Conservation (phyloP, 1,140 invertebrate genomes). For the Drosophila repleta region DNA sequence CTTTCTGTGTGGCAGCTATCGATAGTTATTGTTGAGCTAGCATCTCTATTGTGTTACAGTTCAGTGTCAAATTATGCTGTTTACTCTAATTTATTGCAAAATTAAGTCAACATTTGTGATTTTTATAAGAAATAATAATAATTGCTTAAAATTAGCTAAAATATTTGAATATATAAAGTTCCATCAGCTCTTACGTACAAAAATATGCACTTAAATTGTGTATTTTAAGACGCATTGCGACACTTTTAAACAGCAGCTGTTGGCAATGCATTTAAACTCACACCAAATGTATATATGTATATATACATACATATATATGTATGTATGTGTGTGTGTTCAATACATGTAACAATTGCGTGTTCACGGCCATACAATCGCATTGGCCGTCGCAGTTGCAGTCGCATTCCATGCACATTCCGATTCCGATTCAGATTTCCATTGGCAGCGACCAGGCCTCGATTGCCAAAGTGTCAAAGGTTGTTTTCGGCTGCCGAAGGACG, state of each 20-base stretch:
- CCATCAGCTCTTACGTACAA: no score
- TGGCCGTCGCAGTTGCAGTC: neutral
- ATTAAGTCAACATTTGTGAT: no score
- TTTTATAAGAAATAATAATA: no score
- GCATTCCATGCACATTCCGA: neutral
- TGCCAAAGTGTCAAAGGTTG: slow-evolving; percentile 77
- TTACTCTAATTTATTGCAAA: no score
- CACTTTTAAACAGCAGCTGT: neutral
- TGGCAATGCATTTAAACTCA: slow-evolving; percentile 41
- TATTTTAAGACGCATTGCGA: neutral
- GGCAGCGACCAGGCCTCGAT: slow-evolving; percentile 41
- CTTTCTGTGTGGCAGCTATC: no score
- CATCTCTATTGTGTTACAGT: no score
- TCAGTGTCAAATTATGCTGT: no score
- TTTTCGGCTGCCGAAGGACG: slow-evolving; percentile 58
- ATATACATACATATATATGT: neutral
- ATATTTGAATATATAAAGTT: no score
- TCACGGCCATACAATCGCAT: slow-evolving; percentile 12
- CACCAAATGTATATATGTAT: neutral
- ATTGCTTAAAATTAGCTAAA: no score
- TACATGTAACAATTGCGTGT: slow-evolving; percentile 31
- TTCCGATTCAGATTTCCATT: slow-evolving; percentile 18
- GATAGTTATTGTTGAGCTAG: no score
- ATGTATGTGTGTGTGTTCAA: slow-evolving; percentile 6
- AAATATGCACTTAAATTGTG: neutral